These are phyloP conservation scores for Notoglanidium macrostoma DNA, from an alignment of 2,797 vertebrate genomes.

Conservation along the genomic window DNA sequence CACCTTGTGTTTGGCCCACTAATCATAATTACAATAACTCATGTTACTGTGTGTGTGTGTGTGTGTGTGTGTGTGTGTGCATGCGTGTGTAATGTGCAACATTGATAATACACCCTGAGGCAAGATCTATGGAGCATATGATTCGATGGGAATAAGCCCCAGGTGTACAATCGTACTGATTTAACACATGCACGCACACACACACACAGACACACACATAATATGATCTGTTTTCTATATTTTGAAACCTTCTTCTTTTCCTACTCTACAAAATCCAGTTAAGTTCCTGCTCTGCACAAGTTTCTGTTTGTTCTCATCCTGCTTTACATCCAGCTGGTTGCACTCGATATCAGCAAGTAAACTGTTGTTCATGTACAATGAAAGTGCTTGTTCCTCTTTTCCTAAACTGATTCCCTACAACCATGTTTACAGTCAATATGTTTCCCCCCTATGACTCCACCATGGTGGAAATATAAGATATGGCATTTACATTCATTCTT, in stretches of 20 bases:
- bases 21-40: slow-evolving; percentile 21
- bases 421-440: slow-evolving; percentile 48
- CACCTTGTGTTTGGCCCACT: not conserved
- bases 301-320: not conserved
- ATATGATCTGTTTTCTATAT: not conserved
- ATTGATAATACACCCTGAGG: slow-evolving; percentile 54
- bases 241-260: slow-evolving; percentile 3
- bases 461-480: slow-evolving; percentile 67
- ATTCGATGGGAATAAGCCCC: slow-evolving; percentile 58
- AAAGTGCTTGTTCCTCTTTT: slow-evolving; percentile 33
- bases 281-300: not conserved
- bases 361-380: slow-evolving; percentile 12
- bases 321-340: not conserved
- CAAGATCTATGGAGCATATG: slow-evolving; percentile 55
- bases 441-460: slow-evolving; percentile 63
- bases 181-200: slow-evolving; percentile 24
- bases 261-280: not conserved
- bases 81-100: slow-evolving; percentile 34
- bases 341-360: not conserved
- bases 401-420: slow-evolving; percentile 56
- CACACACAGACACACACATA: not conserved
- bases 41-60: slow-evolving; percentile 11
- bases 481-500: slow-evolving; percentile 39
- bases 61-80: slow-evolving; percentile 29
- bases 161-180: slow-evolving; percentile 55